Percentiles rank a stretch among this genome's conserved stretches.
Conservation (phyloP, 2,797 vertebrate species). For the Enteromius argenteus region DNA sequence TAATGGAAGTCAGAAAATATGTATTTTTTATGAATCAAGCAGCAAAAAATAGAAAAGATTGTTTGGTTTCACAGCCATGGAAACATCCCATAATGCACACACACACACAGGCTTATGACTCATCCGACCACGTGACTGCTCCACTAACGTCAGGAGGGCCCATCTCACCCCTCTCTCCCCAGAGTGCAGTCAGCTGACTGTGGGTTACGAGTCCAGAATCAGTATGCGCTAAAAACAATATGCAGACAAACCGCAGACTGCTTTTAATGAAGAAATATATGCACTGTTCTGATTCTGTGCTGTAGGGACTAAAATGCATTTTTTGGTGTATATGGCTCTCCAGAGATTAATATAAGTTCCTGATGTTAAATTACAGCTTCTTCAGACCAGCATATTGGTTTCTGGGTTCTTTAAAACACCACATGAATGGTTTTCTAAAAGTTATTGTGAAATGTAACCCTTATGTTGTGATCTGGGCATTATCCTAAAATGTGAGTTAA, state of each 20-base stretch:
- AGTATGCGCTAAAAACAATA: conserved; percentile 30
- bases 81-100: conserved; percentile 1
- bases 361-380: background rate
- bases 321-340: background rate
- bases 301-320: background rate
- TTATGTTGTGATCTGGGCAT: background rate
- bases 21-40: conserved; percentile 40
- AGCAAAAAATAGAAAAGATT: conserved; percentile 31
- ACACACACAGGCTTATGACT: conserved; percentile 34
- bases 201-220: conserved; percentile 19
- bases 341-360: background rate
- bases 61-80: conserved; percentile 17
- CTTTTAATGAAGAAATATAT: conserved; percentile 12
- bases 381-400: background rate
- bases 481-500: background rate
- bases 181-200: conserved; percentile 42
- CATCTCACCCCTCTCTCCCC: conserved; percentile 23
- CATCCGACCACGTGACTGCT: conserved; percentile 46
- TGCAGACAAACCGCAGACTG: background rate
- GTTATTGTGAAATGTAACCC: background rate
- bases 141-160: conserved; percentile 43
- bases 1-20: conserved; percentile 31
- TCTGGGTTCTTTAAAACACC: background rate
- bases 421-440: background rate
- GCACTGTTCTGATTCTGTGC: background rate